Base-by-base conservation (phyloP, 2,888 invertebrate genomes). In the Colostygia pectinataria region DNA sequence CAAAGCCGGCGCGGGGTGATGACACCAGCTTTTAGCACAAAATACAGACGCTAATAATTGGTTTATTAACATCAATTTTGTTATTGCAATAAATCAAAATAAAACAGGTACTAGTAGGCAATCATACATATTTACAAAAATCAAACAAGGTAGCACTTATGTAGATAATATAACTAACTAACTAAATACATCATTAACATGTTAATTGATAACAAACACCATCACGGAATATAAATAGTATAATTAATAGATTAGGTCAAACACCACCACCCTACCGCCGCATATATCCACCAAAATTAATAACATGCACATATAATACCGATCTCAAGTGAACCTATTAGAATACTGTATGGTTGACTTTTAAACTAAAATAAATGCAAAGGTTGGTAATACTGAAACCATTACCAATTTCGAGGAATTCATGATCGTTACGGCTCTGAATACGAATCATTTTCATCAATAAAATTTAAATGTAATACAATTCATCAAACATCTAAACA, bases 11-110 rank as follows among this genome's bases (percentile, higher is more conserved):
- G n/a, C n/a, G n/a, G n/a, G n/a, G n/a, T n/a, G 18, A 31, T 63
- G 62, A 67, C 50, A 53, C 59, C 64, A 60, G 59, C 57, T 54
- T 57, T 69, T 64, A 64, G 48, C 59, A 53, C 43, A 23, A n/a
- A 23, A 28, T 28, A 18, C 47, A 23, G 27, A 42, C 27, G 28
- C 43, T 28, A 12, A 29, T 29, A n/a, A 12, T 7, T 33, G 9
- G 28, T 13, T 34, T 12, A 28, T 25, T 10, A 13, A 10, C 13
- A 13, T 28, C 4, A n/a, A 28, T 28, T 14, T 20, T 32, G 27
- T 20, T 33, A 33, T 20, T 10, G 9, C 5, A 18, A 15, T n/a
- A 15, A n/a, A 34, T 12, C 23, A 7, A 23, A 23, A 23, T 12
- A 20, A 20, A 12, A 6, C 7, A 18, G 18, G 2, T 18, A 18